These are phyloP conservation scores for Ashinkailepas kermadecensis DNA, from an alignment of 2,888 invertebrate species.

Conservation along the genomic window DNA sequence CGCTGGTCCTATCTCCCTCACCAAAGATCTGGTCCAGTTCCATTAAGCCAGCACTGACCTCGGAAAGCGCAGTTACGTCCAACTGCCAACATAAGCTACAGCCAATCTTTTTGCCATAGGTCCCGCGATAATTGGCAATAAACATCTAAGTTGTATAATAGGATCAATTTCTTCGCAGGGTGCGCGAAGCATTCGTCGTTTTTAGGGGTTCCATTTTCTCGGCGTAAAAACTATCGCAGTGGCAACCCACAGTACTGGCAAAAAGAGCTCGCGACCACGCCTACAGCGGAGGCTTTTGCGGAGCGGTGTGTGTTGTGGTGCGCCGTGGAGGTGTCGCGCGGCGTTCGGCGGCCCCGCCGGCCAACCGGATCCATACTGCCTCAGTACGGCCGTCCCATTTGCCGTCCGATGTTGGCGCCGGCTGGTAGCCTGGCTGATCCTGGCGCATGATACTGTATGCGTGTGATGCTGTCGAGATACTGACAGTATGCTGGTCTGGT, in stretches of 20 bases:
- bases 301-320: too few relatives aligned
- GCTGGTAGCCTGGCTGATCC: too few relatives aligned
- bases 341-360: too few relatives aligned
- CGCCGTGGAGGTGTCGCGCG: too few relatives aligned
- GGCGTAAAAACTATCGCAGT: neutral
- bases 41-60: neutral
- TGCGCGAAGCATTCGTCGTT: neutral
- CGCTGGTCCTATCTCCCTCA: too few relatives aligned
- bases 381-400: too few relatives aligned
- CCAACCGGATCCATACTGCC: too few relatives aligned
- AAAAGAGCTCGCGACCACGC: neutral
- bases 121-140: conserved; percentile 5
- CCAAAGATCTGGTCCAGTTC: too few relatives aligned
- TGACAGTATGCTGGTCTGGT: too few relatives aligned
- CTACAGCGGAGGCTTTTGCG: neutral
- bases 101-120: neutral
- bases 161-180: neutral
- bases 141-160: conserved; percentile 13
- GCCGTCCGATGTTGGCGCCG: too few relatives aligned
- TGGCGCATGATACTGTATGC: too few relatives aligned
- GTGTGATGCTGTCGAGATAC: too few relatives aligned
- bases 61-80: neutral
- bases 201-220: neutral
- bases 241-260: neutral
- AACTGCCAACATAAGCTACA: neutral